A percentile compares a stretch with the other conserved stretches of the same genome.
Conservation (phyloP, 2,797 vertebrate species). For the Hephaestus fuliginosus region DNA sequence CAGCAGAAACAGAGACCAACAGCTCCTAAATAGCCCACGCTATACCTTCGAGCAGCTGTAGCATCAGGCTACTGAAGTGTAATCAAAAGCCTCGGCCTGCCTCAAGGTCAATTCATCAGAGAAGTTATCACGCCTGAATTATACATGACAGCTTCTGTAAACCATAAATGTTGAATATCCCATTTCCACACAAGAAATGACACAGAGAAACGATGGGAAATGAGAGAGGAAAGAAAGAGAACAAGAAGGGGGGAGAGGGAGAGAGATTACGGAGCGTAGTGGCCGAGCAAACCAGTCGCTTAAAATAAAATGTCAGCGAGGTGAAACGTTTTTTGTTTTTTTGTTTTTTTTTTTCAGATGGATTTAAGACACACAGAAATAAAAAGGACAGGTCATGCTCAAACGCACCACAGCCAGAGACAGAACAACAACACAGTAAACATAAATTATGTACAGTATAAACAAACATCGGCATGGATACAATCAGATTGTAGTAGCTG, state of each 20-base stretch:
- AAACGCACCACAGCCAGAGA: conserved; percentile 12
- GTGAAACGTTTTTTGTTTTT: conserved; percentile 13
- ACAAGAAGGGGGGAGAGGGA: neutral
- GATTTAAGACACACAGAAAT: conserved; percentile 47
- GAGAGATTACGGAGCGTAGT: conserved; percentile 18
- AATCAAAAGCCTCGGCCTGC: conserved; percentile 76
- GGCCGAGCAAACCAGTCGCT: conserved; percentile 36
- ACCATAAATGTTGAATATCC: conserved; percentile 79
- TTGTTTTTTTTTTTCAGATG: conserved; percentile 23
- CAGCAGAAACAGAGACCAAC: conserved; percentile 53
- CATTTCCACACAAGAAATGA: conserved; percentile 57
- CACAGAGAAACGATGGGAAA: conserved; percentile 29
- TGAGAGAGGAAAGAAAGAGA: neutral
- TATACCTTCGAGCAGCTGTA: conserved; percentile 68
- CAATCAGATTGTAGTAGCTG: neutral
- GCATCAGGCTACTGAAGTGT: conserved; percentile 73
- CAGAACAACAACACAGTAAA: conserved; percentile 7
- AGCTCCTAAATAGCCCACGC: conserved; percentile 55
- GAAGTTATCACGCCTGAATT: conserved; percentile 79
- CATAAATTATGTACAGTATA: conserved; percentile 41
- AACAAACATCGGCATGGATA: conserved; percentile 7
- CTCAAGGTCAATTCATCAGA: conserved; percentile 80
- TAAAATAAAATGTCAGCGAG: conserved; percentile 48
- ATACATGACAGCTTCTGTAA: conserved; percentile 80
- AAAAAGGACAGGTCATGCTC: conserved; percentile 41